A percentile compares a stretch with the other conserved stretches of the same genome.
Conservation (phyloP, 2,888 invertebrate species). For the Sinhomidia bicolor region DNA sequence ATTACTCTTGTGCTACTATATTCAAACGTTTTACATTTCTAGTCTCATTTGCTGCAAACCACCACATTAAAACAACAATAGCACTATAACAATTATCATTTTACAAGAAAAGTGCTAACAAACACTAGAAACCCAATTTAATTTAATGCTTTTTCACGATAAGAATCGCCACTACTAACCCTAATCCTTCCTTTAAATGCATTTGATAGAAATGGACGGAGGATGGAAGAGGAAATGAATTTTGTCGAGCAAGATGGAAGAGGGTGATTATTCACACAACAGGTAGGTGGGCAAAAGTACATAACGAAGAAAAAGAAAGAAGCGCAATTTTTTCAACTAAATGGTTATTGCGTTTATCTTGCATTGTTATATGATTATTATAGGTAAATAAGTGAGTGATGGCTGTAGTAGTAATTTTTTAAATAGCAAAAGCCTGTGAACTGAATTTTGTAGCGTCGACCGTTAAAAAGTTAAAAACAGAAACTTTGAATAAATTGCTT, state of each 20-base stretch:
- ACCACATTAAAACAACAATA: slow-evolving; percentile 14
- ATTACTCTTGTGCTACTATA: not conserved
- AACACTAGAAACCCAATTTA: slow-evolving; percentile 14
- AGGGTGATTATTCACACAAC: slow-evolving; percentile 22
- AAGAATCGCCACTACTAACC: slow-evolving; percentile 62
- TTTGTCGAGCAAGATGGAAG: slow-evolving; percentile 24
- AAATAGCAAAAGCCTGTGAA: slow-evolving; percentile 31
- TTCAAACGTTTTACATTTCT: not conserved
- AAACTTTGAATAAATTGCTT: slow-evolving; percentile 29
- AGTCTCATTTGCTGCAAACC: slow-evolving; percentile 21
- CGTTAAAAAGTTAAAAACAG: slow-evolving; percentile 11
- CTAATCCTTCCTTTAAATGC: not conserved
- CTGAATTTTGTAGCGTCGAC: not conserved
- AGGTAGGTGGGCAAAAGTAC: too few species aligned
- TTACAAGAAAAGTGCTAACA: slow-evolving; percentile 22
- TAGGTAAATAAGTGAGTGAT: not conserved
- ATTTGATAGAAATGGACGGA: not conserved
- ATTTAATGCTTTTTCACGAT: slow-evolving; percentile 29
- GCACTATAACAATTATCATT: not conserved
- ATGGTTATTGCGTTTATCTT: not conserved
- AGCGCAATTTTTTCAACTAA: not conserved
- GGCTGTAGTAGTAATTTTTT: not conserved
- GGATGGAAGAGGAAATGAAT: slow-evolving; percentile 11
- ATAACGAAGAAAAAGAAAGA: not conserved
- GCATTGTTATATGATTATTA: not conserved